Evolutionary conservation across 2,113 vertebrate species (phyloP).

Genomic region (Neodon shergylaensis): DNA sequence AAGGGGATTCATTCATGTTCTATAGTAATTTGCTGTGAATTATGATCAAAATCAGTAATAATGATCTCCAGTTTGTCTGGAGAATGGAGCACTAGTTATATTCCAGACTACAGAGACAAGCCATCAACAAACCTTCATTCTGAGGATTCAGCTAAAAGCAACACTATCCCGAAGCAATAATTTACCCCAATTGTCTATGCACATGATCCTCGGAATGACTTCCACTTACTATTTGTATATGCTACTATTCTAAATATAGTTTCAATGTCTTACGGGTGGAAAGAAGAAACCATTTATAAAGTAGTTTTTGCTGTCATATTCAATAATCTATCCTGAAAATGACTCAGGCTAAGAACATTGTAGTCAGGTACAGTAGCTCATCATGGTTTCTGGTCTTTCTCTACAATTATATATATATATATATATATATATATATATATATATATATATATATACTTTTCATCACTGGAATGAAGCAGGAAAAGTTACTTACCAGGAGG

Average conservation of each 20-base stretch:
- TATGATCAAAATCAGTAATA: neutral
- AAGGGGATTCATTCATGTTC: neutral
- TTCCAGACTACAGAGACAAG: neutral
- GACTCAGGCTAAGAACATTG: neutral
- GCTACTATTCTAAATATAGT: neutral
- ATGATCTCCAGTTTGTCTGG: neutral
- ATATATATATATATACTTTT: neutral
- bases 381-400: neutral
- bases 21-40: neutral
- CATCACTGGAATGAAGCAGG: neutral
- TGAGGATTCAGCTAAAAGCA: neutral
- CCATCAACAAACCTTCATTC: neutral
- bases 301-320: neutral
- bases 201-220: neutral
- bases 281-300: neutral
- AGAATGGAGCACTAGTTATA: neutral
- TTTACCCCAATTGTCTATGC: neutral
- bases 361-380: neutral
- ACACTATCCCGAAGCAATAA: neutral
- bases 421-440: neutral
- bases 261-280: neutral
- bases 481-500: constrained; percentile 61
- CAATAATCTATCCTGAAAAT: neutral
- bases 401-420: neutral
- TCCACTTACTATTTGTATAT: neutral